Evolutionary conservation across 2,113 vertebrate species (phyloP), one percentile per base, ranked within the genome.

Genomic region (Lepidothrix coronata): DNA sequence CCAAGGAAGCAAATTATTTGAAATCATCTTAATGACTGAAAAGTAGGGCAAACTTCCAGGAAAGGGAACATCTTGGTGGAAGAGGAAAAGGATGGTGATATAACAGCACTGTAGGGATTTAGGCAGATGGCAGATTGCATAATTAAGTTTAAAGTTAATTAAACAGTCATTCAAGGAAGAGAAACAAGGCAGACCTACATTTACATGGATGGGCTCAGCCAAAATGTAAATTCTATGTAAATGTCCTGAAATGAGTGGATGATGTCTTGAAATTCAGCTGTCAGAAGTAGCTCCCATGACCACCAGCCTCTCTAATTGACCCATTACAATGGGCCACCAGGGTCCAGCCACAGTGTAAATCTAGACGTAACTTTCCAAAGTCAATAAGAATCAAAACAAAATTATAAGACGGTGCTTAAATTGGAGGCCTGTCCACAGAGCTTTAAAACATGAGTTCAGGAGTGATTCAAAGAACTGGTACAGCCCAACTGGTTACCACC

Each of bases 81-180:
- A 94, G 52, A 33, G 13, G 63, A 67, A 92, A 90, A 93, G 54
- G 61, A 89, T 0, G 1, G 49, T n/a, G 61, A 74, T 74, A 37
- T 6, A 73, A 91, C 57, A 91, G 57, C 52, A 93, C 65, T 91
- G 41, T 54, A 88, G 73, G 80, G 88, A 95, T 82, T 93, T 73
- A 75, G 54, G 80, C 95, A 94, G 96, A 89, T 95, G 82, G 94
- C 46, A 86, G 72, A 93, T 37, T 63, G 91, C 39, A 33, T 92
- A 95, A 94, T 95, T 96, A 94, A 91, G 54, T 71, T 93, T 91
- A 75, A 96, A 95, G 85, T 96, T 95, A 95, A 95, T 96, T 97
- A 96, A 95, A 95, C 57, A 93, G 85, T 57, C 80, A 87, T 89
- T 96, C 83, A 81, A 92, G 92, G 80, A 95, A 77, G 35, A 86